These are phyloP conservation scores for Triplophysa tibetana DNA, from an alignment of 2,113 vertebrate species.

Conservation along the genomic window DNA sequence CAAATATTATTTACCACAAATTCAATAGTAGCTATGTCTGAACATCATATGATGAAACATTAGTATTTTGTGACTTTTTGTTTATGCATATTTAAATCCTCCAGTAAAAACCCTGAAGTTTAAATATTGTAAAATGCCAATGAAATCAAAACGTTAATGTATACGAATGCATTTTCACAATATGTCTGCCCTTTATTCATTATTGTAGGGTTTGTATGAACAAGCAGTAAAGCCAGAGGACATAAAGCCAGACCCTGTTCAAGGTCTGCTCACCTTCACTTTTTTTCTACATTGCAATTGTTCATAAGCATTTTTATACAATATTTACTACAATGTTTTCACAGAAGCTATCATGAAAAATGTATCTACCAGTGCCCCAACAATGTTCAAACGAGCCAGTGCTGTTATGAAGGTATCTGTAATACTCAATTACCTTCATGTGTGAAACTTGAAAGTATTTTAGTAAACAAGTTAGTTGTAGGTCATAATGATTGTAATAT, in stretches of 20 bases:
- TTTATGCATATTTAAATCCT: too few species aligned
- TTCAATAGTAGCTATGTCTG: too few species aligned
- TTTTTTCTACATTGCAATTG: background rate
- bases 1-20: background rate
- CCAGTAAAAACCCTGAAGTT: too few species aligned
- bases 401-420: conserved; percentile 81
- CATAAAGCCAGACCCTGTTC: conserved; percentile 67
- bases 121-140: too few species aligned
- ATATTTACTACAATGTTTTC: conserved; percentile 14
- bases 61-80: too few species aligned
- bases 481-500: background rate
- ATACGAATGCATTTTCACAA: background rate
- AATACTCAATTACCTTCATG: background rate
- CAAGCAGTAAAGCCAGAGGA: conserved; percentile 70
- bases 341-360: conserved; percentile 68
- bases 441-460: background rate
- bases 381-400: conserved; percentile 71
- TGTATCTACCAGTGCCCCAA: conserved; percentile 72
- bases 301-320: background rate
- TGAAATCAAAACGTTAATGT: too few species aligned
- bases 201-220: conserved; percentile 77
- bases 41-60: too few species aligned
- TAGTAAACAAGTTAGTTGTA: background rate
- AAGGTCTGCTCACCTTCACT: conserved; percentile 66
- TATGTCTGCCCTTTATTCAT: conserved; percentile 24